Base-by-base conservation (phyloP, 1,140 invertebrate species). In the Drosophila repleta region DNA sequence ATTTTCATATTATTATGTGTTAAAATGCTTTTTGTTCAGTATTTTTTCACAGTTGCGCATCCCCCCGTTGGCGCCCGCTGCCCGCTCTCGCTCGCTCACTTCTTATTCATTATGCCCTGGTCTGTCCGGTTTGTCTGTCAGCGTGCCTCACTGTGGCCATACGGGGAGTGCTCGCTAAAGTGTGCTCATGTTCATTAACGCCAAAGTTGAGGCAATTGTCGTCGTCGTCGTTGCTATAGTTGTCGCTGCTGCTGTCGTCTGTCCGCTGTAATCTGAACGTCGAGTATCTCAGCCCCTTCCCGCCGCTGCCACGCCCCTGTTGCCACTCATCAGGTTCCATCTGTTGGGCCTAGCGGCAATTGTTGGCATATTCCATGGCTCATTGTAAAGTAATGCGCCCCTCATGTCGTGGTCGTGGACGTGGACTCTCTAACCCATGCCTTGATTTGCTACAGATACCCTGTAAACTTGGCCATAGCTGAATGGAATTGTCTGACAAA, bases 131-230 rank as follows among this genome's bases (percentile, higher is more conserved):
- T 46, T 68, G 65, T 68, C 57, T 69, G 70, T 67, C 71, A 73
- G 56, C 58, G 60, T 39, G 55, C 68, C 80, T 73, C 53, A 65
- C 60, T 71, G 49, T 18, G 66, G 67, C 57, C 61, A 66, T 75
- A 53, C 51, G 65, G 71, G 71, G 65, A 74, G 41, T 71, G 68
- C 53, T 66, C 62, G 62, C 68, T 71, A 76, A 88, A 87, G 83
- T 88, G 83, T 88, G 83, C 83, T 88, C 84, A 83, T 89, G 84
- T 88, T 88, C 83, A 88, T 88, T 88, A 88, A 88, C 84, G 83
- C 83, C 79, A 88, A 88, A 88, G 79, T 83, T 83, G 80, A 83
- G 84, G 83, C 83, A 88, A 88, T 88, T 88, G 83, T 88, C 83
- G 79, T 78, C 67, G 56, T 64, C 64, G 72, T 76, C n/a, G n/a